Base-by-base conservation (phyloP, 30 jellyfish, hydroid and myxozoan species). In the Hydractinia echinata region DNA sequence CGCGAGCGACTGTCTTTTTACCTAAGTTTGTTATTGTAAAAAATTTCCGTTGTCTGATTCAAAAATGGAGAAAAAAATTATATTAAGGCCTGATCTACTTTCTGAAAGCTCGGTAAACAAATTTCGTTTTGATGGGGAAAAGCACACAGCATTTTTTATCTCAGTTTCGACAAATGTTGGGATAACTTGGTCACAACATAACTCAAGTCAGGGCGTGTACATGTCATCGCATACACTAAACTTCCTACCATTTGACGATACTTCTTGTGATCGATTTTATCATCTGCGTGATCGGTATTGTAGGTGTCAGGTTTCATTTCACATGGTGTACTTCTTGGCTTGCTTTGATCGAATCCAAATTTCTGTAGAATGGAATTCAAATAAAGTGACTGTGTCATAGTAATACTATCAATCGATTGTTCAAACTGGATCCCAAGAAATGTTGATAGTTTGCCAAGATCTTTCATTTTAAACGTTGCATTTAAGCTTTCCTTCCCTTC, bases 241-340 rank as follows among this genome's bases (percentile, higher is more conserved):
- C 88, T 81, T 50, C 88, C 88, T 5, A 67, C 87, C 86, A 81
- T 71, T 81, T 81, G 74, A 51, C 88, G 88, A 53, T 81, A 76
- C 11, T 5, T 4, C 9, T 44, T 7, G 54, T 7, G 82, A 53
- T 76, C 84, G 9, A 6, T 13, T 5, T 39, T 21, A 5, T 52
- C 82, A 11, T 16, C 58, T 5, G 76, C 86, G n/a, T n/a, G n/a
- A n/a, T n/a, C n/a, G n/a, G n/a, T n/a, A n/a, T n/a, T n/a, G 48
- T 62, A 80, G 51, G 61, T 5, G 9, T 16, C 50, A 9, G 54
- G 83, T 8, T 79, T 64, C 66, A 13, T 84, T 19, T 79, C 94
- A 85, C 91, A 58, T 8, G 92, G 92, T 15, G 92, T n/a, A n/a
- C n/a, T n/a, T n/a, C 91, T 21, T 67, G 94, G 92, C 69, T 67